Percentiles rank a stretch among this genome's conserved stretches.
Evolutionary conservation across 2,888 invertebrate species (phyloP).

Genomic region (Lapara coniferarum): DNA sequence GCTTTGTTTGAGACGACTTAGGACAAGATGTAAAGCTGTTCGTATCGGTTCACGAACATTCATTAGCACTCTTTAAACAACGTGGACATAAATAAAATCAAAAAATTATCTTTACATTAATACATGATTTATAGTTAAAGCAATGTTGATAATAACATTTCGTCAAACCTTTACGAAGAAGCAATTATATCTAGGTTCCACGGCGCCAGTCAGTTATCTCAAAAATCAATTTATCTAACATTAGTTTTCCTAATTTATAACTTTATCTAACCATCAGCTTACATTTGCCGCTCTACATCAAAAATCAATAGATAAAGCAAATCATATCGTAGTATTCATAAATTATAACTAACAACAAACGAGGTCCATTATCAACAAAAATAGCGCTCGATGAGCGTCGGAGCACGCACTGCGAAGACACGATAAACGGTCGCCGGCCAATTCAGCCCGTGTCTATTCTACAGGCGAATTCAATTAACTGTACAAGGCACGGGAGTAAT

Average conservation of each 20-base stretch:
- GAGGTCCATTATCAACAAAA: constrained; percentile 58
- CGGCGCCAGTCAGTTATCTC: constrained; percentile 12
- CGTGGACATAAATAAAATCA: neutral
- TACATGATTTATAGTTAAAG: neutral
- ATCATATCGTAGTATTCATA: constrained; percentile 33
- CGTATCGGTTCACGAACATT: constrained; percentile 4
- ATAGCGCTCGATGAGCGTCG: constrained; percentile 49
- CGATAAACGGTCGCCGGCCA: constrained; percentile 71
- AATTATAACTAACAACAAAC: constrained; percentile 42
- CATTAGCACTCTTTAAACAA: neutral
- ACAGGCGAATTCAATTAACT: constrained; percentile 83
- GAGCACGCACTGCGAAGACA: constrained; percentile 70
- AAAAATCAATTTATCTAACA: neutral
- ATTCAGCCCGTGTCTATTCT: constrained; percentile 78
- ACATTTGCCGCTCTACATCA: constrained; percentile 8
- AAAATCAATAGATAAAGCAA: constrained; percentile 21
- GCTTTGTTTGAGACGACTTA: neutral
- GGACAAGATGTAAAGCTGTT: neutral
- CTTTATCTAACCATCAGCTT: constrained; percentile 4
- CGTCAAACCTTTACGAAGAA: neutral
- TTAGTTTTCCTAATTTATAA: constrained; percentile 10
- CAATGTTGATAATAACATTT: neutral
- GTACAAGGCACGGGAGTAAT: constrained; percentile 82
- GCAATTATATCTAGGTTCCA: neutral
- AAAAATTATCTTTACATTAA: neutral